Conservation (phyloP, 1,140 invertebrate species). For the Sycophila sp. region DNA sequence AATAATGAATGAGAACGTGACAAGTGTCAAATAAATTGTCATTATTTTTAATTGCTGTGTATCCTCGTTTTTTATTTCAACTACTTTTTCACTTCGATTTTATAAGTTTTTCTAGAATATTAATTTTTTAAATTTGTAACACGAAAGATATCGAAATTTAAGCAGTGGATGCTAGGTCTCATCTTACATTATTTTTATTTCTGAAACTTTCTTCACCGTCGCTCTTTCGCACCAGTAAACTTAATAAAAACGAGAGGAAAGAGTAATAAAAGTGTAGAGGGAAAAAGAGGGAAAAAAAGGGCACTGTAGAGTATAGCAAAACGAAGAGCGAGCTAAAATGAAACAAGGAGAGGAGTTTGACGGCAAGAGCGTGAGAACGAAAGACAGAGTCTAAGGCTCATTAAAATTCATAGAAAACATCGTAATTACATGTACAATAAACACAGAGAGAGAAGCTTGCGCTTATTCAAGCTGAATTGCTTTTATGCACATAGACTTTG, state of each 20-base stretch:
- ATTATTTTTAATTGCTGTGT: neutral
- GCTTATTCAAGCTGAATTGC: constrained; percentile 20
- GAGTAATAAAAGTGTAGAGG: neutral
- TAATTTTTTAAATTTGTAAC: neutral
- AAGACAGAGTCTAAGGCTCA: constrained; percentile 1
- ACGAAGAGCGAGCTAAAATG: neutral
- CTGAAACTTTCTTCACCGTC: constrained; percentile 17
- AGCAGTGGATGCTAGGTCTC: neutral
- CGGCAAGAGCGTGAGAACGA: constrained; percentile 2
- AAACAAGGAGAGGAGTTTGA: neutral
- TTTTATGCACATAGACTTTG: neutral
- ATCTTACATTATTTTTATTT: neutral
- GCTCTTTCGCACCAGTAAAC: neutral
- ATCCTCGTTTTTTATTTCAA: neutral
- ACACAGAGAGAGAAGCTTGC: constrained; percentile 15
- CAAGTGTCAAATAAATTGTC: no score
- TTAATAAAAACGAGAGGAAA: neutral
- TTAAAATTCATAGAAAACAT: constrained; percentile 40
- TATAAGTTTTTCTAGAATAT: neutral
- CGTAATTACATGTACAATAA: constrained; percentile 30
- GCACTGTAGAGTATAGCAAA: neutral
- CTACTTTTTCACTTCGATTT: neutral
- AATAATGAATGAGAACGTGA: neutral
- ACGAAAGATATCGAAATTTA: neutral
- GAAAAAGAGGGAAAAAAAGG: neutral